Base-by-base conservation (phyloP, 1,140 invertebrate species). In the Hylaeus anthracinus region DNA sequence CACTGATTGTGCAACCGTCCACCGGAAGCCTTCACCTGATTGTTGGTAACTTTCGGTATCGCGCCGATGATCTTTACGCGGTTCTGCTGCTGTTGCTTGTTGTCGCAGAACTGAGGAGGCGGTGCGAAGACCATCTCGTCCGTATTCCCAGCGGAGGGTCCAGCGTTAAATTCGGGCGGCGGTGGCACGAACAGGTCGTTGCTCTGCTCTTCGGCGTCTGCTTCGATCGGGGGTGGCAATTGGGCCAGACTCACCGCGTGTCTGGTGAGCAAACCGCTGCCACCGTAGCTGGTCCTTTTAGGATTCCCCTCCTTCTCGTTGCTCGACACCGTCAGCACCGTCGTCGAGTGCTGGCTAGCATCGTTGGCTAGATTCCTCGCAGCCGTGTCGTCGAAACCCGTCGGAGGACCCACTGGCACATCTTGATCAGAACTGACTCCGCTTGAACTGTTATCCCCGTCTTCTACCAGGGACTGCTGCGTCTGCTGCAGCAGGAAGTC, bases 401-500 rank as follows among this genome's bases (percentile, higher is more conserved):
- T 92, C 60, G 91, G 92, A 70, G 92, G 91, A 1, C 90, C 94
- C 61, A 89, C 92, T 75, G 88, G 94, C 37, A 96, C 92, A 88
- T 97, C 97, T 89, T 98, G 97, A 90, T 98, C 97, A 45, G 97
- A 97, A 78, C 97, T 97, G 0, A 98, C 97, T 1, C 97, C 97
- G 66, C 96, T 97, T 9, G 97, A 97, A 78, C 96, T 97, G 91
- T 97, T 98, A 91, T 98, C 97, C 53, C 96, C 96, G 90, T 97
- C 97, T 93, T 97, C 97, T 9, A 95, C 92, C 1, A 93, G 83
- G 2, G 89, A 89, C 72, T 92, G 88, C 90, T 95, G 94, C 56
- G 93, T 94, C 89, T 94, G 93, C 84, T 95, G 95, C 88, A 94
- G 88, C 43, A 95, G 89, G 79, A 97, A 96, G 87, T 97, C 96